Percentiles rank a stretch among this genome's conserved stretches.
These are phyloP conservation scores for Littorina saxatilis DNA, from an alignment of 1,140 invertebrate genomes.

Conservation along the genomic window DNA sequence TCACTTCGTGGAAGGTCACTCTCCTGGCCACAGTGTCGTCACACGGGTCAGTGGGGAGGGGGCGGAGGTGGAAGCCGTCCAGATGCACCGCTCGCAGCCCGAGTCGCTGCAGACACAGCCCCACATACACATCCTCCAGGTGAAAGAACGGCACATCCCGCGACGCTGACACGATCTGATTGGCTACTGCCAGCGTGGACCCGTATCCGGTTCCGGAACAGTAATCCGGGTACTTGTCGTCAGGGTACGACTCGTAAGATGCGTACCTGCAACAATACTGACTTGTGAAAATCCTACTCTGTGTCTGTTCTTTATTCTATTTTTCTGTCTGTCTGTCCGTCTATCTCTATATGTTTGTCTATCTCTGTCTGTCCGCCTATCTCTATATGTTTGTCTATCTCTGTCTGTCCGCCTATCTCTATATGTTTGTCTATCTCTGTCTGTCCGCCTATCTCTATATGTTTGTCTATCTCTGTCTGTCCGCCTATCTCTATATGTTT, in stretches of 20 bases:
- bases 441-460: too few species aligned
- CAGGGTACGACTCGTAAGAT: constrained; percentile 65
- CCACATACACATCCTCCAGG: constrained; percentile 75
- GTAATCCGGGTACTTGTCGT: constrained; percentile 71
- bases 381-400: too few species aligned
- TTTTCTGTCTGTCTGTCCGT: too few species aligned
- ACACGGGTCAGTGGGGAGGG: background rate
- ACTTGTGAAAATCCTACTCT: too few species aligned
- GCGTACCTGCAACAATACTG: too few species aligned
- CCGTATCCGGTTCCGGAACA: constrained; percentile 75
- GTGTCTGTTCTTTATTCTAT: too few species aligned
- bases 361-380: too few species aligned
- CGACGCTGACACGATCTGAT: constrained; percentile 61
- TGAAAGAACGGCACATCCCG: constrained; percentile 68
- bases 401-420: too few species aligned
- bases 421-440: too few species aligned
- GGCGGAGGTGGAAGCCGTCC: constrained; percentile 42
- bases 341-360: too few species aligned
- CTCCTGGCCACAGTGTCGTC: background rate
- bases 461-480: too few species aligned
- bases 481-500: too few species aligned
- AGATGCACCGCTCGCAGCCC: constrained; percentile 44
- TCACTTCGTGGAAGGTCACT: background rate
- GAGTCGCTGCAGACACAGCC: constrained; percentile 54
- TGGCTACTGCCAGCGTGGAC: constrained; percentile 69